Conservation (phyloP, 2,888 invertebrate genomes). For the Galerucella calmariensis region DNA sequence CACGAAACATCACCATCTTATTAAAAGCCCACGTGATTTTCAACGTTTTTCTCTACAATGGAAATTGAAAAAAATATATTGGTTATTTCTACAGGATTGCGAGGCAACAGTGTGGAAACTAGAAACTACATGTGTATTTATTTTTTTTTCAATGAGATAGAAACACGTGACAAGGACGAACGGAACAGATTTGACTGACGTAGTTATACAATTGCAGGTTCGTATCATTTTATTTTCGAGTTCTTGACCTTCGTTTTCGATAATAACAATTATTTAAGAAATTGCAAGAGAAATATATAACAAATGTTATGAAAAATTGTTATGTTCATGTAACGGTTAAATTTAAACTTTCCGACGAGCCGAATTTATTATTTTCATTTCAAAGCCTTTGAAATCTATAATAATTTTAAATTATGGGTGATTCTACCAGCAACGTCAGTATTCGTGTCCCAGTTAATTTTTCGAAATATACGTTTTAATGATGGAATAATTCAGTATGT, state of each 20-base stretch:
- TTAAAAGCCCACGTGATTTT: slow-evolving; percentile 29
- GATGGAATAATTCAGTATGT: too few species aligned
- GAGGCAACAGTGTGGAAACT: slow-evolving; percentile 16
- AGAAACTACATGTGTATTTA: slow-evolving; percentile 25
- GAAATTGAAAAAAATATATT: slow-evolving; percentile 10
- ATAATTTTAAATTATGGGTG: not conserved
- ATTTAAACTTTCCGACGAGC: not conserved
- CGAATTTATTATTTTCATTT: not conserved
- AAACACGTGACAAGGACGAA: slow-evolving; percentile 36
- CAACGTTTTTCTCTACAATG: slow-evolving; percentile 18
- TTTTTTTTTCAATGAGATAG: slow-evolving; percentile 32
- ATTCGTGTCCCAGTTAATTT: too few species aligned
- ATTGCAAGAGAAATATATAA: not conserved
- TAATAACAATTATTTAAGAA: slow-evolving; percentile 13
- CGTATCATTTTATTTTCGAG: slow-evolving; percentile 27
- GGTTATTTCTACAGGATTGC: slow-evolving; percentile 18
- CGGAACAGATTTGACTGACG: slow-evolving; percentile 23
- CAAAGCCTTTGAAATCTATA: not conserved
- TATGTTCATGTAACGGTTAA: too few species aligned
- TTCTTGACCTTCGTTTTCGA: slow-evolving; percentile 24
- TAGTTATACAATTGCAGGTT: slow-evolving; percentile 32
- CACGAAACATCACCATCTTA: slow-evolving; percentile 12
- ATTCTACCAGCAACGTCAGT: too few species aligned
- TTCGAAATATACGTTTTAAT: too few species aligned
- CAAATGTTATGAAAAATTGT: not conserved